A percentile compares a stretch with the other conserved stretches of the same genome.
Evolutionary conservation across 2,797 vertebrate species (phyloP).

Genomic region (Etheostoma nigrum): DNA sequence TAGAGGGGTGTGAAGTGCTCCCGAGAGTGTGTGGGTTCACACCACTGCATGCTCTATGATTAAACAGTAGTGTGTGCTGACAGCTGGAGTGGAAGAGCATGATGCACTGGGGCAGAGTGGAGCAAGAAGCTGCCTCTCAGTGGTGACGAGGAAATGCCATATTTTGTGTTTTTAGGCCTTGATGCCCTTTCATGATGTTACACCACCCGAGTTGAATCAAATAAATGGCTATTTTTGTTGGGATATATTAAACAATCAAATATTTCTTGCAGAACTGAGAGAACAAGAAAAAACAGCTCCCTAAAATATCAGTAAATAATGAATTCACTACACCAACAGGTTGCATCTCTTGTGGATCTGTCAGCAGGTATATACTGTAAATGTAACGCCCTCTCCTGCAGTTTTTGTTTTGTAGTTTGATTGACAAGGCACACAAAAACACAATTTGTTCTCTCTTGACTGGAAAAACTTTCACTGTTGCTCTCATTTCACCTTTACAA

Average conservation of each 20-base stretch:
- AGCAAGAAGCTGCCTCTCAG: slow-evolving; percentile 39
- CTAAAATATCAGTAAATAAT: slow-evolving; percentile 11
- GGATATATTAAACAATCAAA: background rate
- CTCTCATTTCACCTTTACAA: background rate
- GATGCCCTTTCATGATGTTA: background rate
- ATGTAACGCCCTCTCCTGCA: slow-evolving; percentile 16
- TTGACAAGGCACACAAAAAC: slow-evolving; percentile 5
- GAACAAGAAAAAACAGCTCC: background rate
- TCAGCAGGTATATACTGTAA: slow-evolving; percentile 23
- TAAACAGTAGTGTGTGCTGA: slow-evolving; percentile 82
- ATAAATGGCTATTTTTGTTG: background rate
- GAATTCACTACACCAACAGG: background rate
- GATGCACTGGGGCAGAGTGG: slow-evolving; percentile 55
- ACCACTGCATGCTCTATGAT: slow-evolving; percentile 61
- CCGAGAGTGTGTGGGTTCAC: slow-evolving; percentile 58
- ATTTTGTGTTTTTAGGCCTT: background rate
- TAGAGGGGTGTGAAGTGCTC: slow-evolving; percentile 59
- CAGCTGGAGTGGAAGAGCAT: slow-evolving; percentile 66
- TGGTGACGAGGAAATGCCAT: slow-evolving; percentile 26
- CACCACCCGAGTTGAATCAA: background rate
- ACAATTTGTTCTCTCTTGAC: slow-evolving; percentile 18
- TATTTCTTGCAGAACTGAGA: background rate
- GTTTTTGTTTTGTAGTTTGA: slow-evolving; percentile 22
- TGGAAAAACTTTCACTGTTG: slow-evolving; percentile 1
- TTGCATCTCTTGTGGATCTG: slow-evolving; percentile 37